Evolutionary conservation across 2,888 invertebrate species (phyloP).

Genomic region (Cerceris rybyensis): DNA sequence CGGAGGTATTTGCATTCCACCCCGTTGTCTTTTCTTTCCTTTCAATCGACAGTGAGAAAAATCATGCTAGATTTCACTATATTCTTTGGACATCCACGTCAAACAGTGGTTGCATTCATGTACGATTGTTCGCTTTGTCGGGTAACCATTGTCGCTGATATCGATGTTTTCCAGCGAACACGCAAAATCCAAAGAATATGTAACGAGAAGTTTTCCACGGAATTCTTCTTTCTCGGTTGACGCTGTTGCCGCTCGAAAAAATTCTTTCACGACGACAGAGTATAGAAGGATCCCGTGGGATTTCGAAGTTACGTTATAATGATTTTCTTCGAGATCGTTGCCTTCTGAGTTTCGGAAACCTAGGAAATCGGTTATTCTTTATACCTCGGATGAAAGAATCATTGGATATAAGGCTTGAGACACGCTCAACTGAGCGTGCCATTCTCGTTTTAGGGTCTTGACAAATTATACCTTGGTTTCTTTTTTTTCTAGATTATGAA

Average conservation of each 20-base stretch:
- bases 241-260: conserved; percentile 27
- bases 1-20: conserved; percentile 62
- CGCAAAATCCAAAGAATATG: conserved; percentile 20
- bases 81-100: conserved; percentile 25
- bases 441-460: background rate
- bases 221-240: conserved; percentile 15
- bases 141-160: conserved; percentile 42
- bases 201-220: conserved; percentile 55
- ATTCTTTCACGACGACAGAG: conserved; percentile 26
- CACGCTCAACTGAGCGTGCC: conserved; percentile 13
- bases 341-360: conserved; percentile 14
- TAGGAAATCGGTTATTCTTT: conserved; percentile 2
- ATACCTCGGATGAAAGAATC: conserved; percentile 5
- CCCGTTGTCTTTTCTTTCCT: conserved; percentile 56
- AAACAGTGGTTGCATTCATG: conserved; percentile 19
- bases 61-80: conserved; percentile 28
- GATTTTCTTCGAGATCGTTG: conserved; percentile 36
- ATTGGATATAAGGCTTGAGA: background rate
- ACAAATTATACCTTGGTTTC: background rate
- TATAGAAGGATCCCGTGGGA: conserved; percentile 20
- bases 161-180: conserved; percentile 55
- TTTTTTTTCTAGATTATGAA: background rate
- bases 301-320: conserved; percentile 36
- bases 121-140: conserved; percentile 49
- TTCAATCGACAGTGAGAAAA: conserved; percentile 39